Evolutionary conservation across 2,797 vertebrate species (phyloP), one percentile per base, ranked within the genome.

Genomic region (Synanceia verrucosa): DNA sequence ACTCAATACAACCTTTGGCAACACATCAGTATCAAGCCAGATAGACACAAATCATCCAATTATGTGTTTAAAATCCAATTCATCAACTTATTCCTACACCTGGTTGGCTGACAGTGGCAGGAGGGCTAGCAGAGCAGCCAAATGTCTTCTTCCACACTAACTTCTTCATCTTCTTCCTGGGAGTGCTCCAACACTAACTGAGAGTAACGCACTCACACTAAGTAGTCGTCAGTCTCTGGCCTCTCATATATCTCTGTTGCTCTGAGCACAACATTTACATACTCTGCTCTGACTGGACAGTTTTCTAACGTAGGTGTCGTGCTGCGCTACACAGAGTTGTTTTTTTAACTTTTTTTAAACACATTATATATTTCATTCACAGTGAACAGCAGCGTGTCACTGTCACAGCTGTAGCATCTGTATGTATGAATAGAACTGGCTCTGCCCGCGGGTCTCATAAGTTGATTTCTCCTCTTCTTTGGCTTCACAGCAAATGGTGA

Each of bases 401-500:
- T 39, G 18, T 2, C 39, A 7, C 39, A 41, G 18, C 18, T 41
- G 18, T n/a, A n/a, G n/a, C 16, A 8, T 41, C 39, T n/a, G n/a
- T 41, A 19, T 50, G 39, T 13, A 10, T 36, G 2, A 69, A 5
- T 28, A 34, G 3, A 26, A 44, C n/a, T n/a, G n/a, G n/a, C n/a
- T n/a, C n/a, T n/a, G n/a, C n/a, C n/a, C n/a, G n/a, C n/a, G n/a
- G n/a, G n/a, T 51, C 18, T 28, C 2, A 36, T 56, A 9, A 39
- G 2, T 18, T 59, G 4, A 61, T 70, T 43, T 46, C 44, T 78
- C 21, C 3, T 70, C 23, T 3, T 62, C 23, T 44, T 23, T 52
- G 23, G 44, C 21, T 11, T 55, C 33, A 10, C 94, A 99, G 98
- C 98, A 99, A 97, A 99, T 99, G 98, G 97, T 99, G 93, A 98